Base-by-base conservation (phyloP, 37 sponge, comb jelly and placozoan genomes). In the Oopsacas minuta region DNA sequence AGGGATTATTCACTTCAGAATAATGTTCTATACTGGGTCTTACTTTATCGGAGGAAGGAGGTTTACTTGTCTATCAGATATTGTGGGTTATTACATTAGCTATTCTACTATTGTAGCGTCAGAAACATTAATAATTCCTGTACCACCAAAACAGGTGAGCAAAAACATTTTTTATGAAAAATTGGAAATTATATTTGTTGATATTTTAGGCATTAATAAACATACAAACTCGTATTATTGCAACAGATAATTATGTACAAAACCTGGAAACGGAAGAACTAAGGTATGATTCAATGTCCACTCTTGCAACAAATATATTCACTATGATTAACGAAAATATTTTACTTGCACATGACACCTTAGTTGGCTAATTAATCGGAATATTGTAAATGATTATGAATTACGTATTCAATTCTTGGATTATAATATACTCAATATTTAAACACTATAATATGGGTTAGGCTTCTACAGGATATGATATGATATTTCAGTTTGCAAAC, bases 21-120 rank as follows among this genome's bases (percentile, higher is more conserved):
- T 61, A 3, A 3, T 61, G 30, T 10, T 61, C 28, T 61, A 61
- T n/a, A 61, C 75, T 5, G 75, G 75, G 28, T 61, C 75, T 34
- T 61, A 61, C 75, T 61, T 61, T 34, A 61, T 61, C 7, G 75
- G 75, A 12, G 75, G 75, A 12, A 61, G 75, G 30, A 61, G 75
- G 75, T 61, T 61, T 34, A 61, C 28, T 12, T 25, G 75, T 61
- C 75, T 61, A 5, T 61, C 75, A 3, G 75, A 61, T 34, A 61
- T 61, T 25, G 75, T 61, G 1, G 75, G 75, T 5, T 61, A 61
- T 34, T 61, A 61, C 75, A 61, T 61, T n/a, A 61, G 75, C 75
- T 61, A 12, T 61, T 61, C 75, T 3, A 3, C 7, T 61, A n/a
- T 61, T 25, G 75, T 61, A 61, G 75, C 75, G 28, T 61, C 75